A percentile compares a stretch with the other conserved stretches of the same genome.
Evolutionary conservation across 1,140 invertebrate genomes (phyloP).

Genomic region (Leptinotarsa undecemlineata): DNA sequence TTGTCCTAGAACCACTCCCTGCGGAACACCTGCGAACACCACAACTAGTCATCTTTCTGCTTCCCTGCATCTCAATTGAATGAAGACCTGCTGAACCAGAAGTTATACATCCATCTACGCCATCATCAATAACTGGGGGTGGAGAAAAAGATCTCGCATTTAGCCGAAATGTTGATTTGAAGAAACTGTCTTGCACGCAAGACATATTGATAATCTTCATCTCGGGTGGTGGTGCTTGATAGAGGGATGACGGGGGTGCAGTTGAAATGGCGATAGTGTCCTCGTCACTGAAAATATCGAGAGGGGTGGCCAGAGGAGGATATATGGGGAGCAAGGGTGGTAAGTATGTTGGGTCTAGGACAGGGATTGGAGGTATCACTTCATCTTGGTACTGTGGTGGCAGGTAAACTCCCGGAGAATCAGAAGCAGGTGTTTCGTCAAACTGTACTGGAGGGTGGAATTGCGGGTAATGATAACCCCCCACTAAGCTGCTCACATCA

Average conservation of each 20-base stretch:
- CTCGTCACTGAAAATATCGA: slow-evolving; percentile 28
- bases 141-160: neutral
- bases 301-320: slow-evolving; percentile 9
- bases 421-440: slow-evolving; percentile 30
- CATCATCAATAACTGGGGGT: slow-evolving; percentile 38
- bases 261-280: slow-evolving; percentile 34
- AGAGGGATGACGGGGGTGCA: slow-evolving; percentile 21
- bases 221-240: slow-evolving; percentile 28
- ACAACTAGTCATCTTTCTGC: slow-evolving; percentile 46
- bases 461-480: slow-evolving; percentile 42
- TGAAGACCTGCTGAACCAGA: slow-evolving; percentile 25
- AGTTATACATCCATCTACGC: slow-evolving; percentile 32
- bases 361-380: slow-evolving; percentile 24
- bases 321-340: slow-evolving; percentile 19
- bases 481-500: slow-evolving; percentile 29
- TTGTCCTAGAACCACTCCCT: slow-evolving; percentile 27
- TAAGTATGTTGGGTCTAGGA: slow-evolving; percentile 11
- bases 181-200: slow-evolving; percentile 39
- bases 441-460: slow-evolving; percentile 36
- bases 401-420: slow-evolving; percentile 18
- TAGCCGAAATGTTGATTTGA: slow-evolving; percentile 29
- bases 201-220: slow-evolving; percentile 48
- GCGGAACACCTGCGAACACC: slow-evolving; percentile 53
- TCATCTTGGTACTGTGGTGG: slow-evolving; percentile 23
- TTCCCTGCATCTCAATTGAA: slow-evolving; percentile 40